Evolutionary conservation across 2,113 vertebrate species (phyloP).

Genomic region (Vulpes ferrilata): DNA sequence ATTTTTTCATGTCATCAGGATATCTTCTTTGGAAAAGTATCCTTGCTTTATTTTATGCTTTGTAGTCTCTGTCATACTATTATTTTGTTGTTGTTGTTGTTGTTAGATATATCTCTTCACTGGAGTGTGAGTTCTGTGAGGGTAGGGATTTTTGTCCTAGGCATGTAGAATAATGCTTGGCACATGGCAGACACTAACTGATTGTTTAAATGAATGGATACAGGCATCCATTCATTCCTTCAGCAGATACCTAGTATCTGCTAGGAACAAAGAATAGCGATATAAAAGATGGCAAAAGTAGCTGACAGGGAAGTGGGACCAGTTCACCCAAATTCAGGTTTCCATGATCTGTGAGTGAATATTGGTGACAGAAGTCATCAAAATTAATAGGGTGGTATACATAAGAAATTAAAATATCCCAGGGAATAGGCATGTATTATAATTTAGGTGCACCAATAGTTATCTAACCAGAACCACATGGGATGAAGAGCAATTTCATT

Average conservation of each 20-base stretch:
- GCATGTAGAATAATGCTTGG: neutral
- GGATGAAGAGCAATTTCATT: neutral
- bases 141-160: neutral
- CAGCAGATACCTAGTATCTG: neutral
- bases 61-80: neutral
- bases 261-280: neutral
- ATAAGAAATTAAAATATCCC: neutral
- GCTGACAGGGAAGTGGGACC: neutral
- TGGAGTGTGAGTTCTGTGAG: neutral
- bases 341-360: neutral
- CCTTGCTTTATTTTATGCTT: neutral
- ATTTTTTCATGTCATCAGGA: too few species aligned
- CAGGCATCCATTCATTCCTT: neutral
- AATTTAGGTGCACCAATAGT: neutral
- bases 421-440: neutral
- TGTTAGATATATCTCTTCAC: neutral
- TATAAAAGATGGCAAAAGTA: neutral
- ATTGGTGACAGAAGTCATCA: neutral
- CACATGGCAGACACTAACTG: neutral
- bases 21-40: neutral
- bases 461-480: neutral
- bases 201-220: neutral
- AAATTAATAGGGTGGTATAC: neutral
- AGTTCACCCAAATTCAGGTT: neutral
- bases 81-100: neutral